Evolutionary conservation across 2,888 invertebrate genomes (phyloP), one percentile per base, ranked within the genome.

Genomic region (Drosophila formosana): DNA sequence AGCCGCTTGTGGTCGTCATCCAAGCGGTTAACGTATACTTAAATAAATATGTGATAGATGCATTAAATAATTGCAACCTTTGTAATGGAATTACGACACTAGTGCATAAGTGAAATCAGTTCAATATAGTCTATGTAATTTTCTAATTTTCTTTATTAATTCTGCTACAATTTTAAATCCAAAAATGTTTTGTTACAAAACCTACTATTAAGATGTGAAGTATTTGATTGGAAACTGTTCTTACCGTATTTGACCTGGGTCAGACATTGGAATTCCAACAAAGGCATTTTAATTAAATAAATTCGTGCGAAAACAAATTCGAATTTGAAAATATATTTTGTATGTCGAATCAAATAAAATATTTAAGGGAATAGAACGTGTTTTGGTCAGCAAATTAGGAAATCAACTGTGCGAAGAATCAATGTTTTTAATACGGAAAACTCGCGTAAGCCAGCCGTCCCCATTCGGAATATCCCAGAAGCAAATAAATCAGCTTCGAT

Each of bases 401-500:
- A 32, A 43, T 28, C 18, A 49, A 46, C 4, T 37, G 43, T 32
- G 47, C 5, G 25, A 62, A 66, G 45, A 41, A 67, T 64, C 57
- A 58, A 55, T 64, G 73, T 66, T 73, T 88, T 82, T 82, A 79
- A 67, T 66, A 63, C 26, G 34, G 23, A 28, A 52, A 53, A 64
- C 41, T 50, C 69, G 55, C 49, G 65, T 43, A 70, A 65, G 49
- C 39, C 28, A 49, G n/a, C 37, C n/a, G 11, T 18, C 5, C 11
- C 11, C 25, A 50, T 30, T 9, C 13, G 47, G 45, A 57, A 50
- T 41, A 62, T 34, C 74, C 56, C 74, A 65, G 73, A 67, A 66
- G 63, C 77, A 88, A 88, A 89, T 89, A 85, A 89, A 85, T 85
- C 89, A 89, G 85, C 69, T 75, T 89, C 70, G 83, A 82, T 85